phyloP scores from a whole-genome alignment of 92 coral and sea anemone genomes.

The Ricordea florida region DNA sequence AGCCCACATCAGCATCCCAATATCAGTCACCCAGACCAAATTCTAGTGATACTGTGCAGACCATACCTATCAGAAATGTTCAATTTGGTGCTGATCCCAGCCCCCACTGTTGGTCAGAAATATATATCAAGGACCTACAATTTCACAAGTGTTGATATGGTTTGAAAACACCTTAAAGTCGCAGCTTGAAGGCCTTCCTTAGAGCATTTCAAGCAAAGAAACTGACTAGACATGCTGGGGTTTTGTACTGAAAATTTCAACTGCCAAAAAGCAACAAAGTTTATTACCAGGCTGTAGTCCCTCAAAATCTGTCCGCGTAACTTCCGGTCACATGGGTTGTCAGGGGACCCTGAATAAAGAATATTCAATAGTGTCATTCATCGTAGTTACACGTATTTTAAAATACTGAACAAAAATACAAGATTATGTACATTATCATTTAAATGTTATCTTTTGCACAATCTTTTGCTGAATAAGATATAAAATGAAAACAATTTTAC shows the following conservation, averaged over 20 bases:
- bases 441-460: too few species aligned
- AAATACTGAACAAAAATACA: too few species aligned
- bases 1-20: not conserved
- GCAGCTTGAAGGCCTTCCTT: slow-evolving; percentile 12
- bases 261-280: slow-evolving; percentile 3
- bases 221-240: slow-evolving; percentile 5
- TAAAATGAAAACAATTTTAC: too few species aligned
- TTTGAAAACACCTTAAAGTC: not conserved
- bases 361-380: too few species aligned
- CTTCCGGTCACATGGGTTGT: slow-evolving; percentile 23
- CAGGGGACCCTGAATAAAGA: slow-evolving; percentile 51
- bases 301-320: not conserved
- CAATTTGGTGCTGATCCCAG: not conserved
- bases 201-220: not conserved
- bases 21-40: not conserved
- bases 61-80: not conserved
- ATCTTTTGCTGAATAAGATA: too few species aligned
- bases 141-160: slow-evolving; percentile 46
- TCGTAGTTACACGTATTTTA: too few species aligned
- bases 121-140: slow-evolving; percentile 23
- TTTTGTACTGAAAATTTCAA: not conserved
- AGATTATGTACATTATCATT: too few species aligned
- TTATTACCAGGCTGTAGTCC: slow-evolving; percentile 20
- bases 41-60: not conserved
- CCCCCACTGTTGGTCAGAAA: not conserved